Evolutionary conservation across 2,888 invertebrate species (phyloP), one percentile per base, ranked within the genome.

Genomic region (Agrotis segetum): DNA sequence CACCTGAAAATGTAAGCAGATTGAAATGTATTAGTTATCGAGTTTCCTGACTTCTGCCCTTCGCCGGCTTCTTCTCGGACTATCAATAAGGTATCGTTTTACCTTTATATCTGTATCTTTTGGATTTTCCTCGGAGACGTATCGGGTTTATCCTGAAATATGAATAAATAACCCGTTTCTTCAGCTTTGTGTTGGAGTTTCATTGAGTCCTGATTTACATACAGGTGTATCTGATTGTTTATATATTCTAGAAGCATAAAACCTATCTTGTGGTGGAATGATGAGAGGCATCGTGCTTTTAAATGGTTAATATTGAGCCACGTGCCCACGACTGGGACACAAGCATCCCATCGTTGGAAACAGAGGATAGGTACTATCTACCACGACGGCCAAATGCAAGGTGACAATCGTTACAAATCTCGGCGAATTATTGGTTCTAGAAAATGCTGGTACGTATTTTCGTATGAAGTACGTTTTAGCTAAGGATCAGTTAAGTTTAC

Each of bases 11-110:
- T 76, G 60, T 59, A 71, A 59, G 59, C 71, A 74, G 68, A 73
- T 77, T 79, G 76, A 76, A 81, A 86, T 78, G 77, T 81, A 83
- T 78, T 83, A 80, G 79, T 71, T 85, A 82, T 78, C 16, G 66
- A 78, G 74, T 83, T 85, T 74, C 58, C 74, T 55, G 69, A 81
- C 73, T 76, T 73, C 61, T 70, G 68, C 62, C 67, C 67, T 78
- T 64, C 29, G 49, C 58, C 7, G 17, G 46, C n/a, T 74, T 74
- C 50, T 40, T 40, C 17, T 52, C 50, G 58, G 61, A 55, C 67
- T 76, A 40, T 69, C 79, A 75, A 75, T 75, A 68, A 71, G 73
- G 60, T 69, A 66, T 68, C 59, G 53, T 64, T 71, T 68, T 21
- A 21, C 21, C 17, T 61, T 73, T 60, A 60, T 67, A 34, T 62